Conservation (phyloP, 2,888 invertebrate genomes). For the Heliconius hortense region DNA sequence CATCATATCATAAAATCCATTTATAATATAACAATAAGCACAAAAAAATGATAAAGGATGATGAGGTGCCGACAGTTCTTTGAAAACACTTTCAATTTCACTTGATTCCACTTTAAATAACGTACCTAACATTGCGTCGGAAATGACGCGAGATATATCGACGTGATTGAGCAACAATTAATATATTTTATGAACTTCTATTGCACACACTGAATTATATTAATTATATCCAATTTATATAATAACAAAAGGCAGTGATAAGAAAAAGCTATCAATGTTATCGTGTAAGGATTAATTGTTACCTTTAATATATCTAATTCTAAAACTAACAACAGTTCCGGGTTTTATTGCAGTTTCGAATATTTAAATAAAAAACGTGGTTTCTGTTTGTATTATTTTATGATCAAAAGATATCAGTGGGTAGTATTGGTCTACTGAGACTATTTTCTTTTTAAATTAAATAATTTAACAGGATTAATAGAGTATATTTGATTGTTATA, state of each 20-base stretch:
- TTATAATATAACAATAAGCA: too few relatives aligned
- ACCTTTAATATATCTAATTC: neutral
- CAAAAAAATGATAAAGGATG: too few relatives aligned
- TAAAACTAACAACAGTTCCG: neutral
- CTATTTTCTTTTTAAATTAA: neutral
- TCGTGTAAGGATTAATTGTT: conserved; percentile 8
- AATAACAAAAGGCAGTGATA: conserved; percentile 7
- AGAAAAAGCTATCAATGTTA: conserved; percentile 13
- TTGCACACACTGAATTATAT: conserved; percentile 2
- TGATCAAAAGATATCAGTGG: neutral
- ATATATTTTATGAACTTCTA: neutral
- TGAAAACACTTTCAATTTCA: neutral
- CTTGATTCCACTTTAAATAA: neutral
- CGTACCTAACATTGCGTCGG: conserved; percentile 22
- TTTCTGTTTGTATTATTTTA: neutral
- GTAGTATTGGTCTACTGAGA: neutral
- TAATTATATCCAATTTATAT: conserved; percentile 11
- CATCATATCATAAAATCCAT: neutral
- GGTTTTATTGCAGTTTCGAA: neutral
- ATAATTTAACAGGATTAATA: neutral
- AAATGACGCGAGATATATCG: conserved; percentile 4
- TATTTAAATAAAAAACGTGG: neutral
- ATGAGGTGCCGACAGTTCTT: neutral
- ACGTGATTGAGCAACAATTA: neutral
- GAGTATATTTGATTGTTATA: neutral